Base-by-base conservation (phyloP, 2,888 invertebrate genomes). In the Keiferia lycopersicella region DNA sequence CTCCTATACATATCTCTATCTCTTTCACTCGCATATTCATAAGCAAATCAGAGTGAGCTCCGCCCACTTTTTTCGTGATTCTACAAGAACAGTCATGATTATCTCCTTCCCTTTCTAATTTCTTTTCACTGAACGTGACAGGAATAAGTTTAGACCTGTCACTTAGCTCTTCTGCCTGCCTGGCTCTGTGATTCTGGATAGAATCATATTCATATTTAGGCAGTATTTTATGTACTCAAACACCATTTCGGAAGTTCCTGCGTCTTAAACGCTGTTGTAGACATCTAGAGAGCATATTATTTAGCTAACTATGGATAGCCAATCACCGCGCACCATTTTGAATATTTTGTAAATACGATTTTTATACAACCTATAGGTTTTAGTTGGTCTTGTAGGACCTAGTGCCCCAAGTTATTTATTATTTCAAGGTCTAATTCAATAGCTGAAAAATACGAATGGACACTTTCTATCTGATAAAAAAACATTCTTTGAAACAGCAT, bases 311-410 rank as follows among this genome's bases (percentile, higher is more conserved):
- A 16, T 48, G 10, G 14, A 22, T 53, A 53, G 51, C 51, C 51
- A 53, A 22, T 53, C 51, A 53, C 22, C 51, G 14, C 18, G 38
- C 57, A 58, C 57, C 18, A 58, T 30, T 16, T 58, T 30, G 16
- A 34, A 58, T 53, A 53, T 22, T 50, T 53, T 59, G 58, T 59
- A 59, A n/a, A 59, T 59, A 59, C 39, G 20, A 58, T 20, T 59
- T 59, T 59, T 39, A 59, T 59, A 59, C 58, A 41, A 59, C 34
- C 18, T 11, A 12, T 59, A 59, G 58, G n/a, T 56, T 56, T 51
- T 51, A 51, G 51, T 10, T 26, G 56, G 26, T 56, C 56, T n/a
- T 16, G 53, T 56, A 56, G 56, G 26, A 56, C 56, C 56, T 56
- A 30, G 30, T 22, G 30, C 56, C 56, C 56, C 26, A 56, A 56